Percentiles rank a stretch among this genome's conserved stretches.
Conservation (phyloP, 2,888 invertebrate species). For the Lomographa bimaculata region DNA sequence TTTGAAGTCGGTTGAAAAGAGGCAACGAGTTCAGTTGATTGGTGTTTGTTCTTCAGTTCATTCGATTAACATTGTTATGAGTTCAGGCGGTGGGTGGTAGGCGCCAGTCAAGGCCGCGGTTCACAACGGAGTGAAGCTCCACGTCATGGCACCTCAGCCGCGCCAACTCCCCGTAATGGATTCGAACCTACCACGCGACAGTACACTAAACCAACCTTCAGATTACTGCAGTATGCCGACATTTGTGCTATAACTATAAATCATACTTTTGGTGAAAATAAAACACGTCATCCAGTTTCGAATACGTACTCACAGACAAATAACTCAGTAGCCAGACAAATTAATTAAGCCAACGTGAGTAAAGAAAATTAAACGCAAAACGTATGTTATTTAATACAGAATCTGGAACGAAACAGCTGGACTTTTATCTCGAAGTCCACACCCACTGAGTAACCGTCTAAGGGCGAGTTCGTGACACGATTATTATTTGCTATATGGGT, state of each 20-base stretch:
- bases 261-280: background rate
- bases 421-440: constrained; percentile 15
- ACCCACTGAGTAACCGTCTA: constrained; percentile 23
- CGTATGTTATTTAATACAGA: too few relatives aligned
- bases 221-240: constrained; percentile 23
- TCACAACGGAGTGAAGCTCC: constrained; percentile 34
- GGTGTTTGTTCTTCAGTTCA: constrained; percentile 22
- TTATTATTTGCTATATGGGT: constrained; percentile 17
- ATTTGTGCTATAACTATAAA: constrained; percentile 15
- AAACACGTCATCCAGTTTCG: too few relatives aligned
- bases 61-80: constrained; percentile 31
- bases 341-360: background rate
- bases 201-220: constrained; percentile 24
- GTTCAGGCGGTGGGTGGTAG: constrained; percentile 27
- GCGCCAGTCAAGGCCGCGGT: constrained; percentile 45
- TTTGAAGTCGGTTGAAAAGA: too few relatives aligned
- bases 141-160: constrained; percentile 37
- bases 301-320: too few relatives aligned
- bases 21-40: constrained; percentile 10
- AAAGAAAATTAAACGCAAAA: background rate
- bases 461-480: constrained; percentile 26
- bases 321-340: background rate
- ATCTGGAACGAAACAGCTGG: constrained; percentile 14
- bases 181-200: constrained; percentile 35
- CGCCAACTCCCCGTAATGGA: constrained; percentile 30